These are phyloP conservation scores for Ormyrus rosae DNA, from an alignment of 2,888 invertebrate genomes.

Conservation along the genomic window DNA sequence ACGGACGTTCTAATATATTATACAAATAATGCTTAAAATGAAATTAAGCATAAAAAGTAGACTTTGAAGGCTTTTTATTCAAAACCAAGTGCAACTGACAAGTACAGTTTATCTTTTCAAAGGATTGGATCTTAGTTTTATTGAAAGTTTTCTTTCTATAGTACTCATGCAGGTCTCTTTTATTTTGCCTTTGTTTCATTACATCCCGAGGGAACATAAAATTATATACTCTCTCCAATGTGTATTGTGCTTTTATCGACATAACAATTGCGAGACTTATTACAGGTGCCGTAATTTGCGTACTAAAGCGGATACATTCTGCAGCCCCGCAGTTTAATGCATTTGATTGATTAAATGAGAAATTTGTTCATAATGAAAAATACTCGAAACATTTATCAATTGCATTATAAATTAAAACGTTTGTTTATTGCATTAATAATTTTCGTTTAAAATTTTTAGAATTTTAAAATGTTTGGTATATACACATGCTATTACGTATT, in stretches of 20 bases:
- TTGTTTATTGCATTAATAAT: too few relatives aligned
- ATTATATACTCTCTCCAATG: not conserved
- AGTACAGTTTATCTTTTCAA: too few relatives aligned
- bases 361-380: not conserved
- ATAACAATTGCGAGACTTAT: slow-evolving; percentile 27
- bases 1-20: too few relatives aligned
- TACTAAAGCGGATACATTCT: not conserved
- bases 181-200: slow-evolving; percentile 13
- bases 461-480: too few relatives aligned
- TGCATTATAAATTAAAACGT: too few relatives aligned
- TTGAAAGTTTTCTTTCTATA: slow-evolving; percentile 11
- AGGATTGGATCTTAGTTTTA: not conserved
- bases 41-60: too few relatives aligned
- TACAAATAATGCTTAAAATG: too few relatives aligned
- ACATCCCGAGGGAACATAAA: slow-evolving; percentile 12
- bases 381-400: too few relatives aligned
- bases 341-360: slow-evolving; percentile 21
- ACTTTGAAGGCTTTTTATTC: too few relatives aligned
- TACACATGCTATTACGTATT: too few relatives aligned
- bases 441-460: too few relatives aligned
- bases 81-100: too few relatives aligned
- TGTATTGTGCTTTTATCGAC: not conserved
- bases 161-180: slow-evolving; percentile 11
- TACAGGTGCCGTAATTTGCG: slow-evolving; percentile 4
- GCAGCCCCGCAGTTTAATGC: not conserved